These are phyloP conservation scores for Malachius bipustulatus DNA, from an alignment of 2,888 invertebrate species.

Conservation along the genomic window DNA sequence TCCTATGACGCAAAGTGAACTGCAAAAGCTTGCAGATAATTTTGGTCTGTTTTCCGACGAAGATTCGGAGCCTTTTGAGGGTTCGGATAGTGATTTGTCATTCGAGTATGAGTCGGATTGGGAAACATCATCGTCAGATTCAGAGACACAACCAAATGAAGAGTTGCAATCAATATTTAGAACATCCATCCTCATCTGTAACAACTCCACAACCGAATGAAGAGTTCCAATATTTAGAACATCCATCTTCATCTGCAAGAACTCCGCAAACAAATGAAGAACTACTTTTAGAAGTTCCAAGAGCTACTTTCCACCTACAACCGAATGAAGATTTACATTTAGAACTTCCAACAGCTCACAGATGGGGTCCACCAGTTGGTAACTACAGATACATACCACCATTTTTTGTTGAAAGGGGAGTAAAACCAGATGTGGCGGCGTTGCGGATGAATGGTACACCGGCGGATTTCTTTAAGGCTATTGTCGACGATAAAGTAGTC, in stretches of 20 bases:
- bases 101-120: constrained; percentile 1
- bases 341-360: constrained; percentile 1
- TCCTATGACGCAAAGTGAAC: not conserved
- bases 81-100: constrained; percentile 1
- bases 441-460: constrained; percentile 7
- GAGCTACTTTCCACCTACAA: not conserved
- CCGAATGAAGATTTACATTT: constrained; percentile 4
- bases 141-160: not conserved
- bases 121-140: not conserved
- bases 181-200: not conserved
- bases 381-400: constrained; percentile 2
- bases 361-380: constrained; percentile 5
- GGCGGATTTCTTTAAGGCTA: constrained; percentile 9
- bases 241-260: not conserved
- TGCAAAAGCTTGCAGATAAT: not conserved
- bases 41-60: not conserved
- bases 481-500: constrained; percentile 15
- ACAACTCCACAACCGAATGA: not conserved
- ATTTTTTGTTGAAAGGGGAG: constrained; percentile 2
- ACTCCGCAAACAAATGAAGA: not conserved
- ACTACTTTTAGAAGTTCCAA: not conserved
- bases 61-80: constrained; percentile 1
- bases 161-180: not conserved
- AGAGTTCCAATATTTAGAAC: not conserved
- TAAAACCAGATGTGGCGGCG: constrained; percentile 2